These are phyloP conservation scores for Apamea sordens DNA, from an alignment of 2,888 invertebrate genomes.

Conservation along the genomic window DNA sequence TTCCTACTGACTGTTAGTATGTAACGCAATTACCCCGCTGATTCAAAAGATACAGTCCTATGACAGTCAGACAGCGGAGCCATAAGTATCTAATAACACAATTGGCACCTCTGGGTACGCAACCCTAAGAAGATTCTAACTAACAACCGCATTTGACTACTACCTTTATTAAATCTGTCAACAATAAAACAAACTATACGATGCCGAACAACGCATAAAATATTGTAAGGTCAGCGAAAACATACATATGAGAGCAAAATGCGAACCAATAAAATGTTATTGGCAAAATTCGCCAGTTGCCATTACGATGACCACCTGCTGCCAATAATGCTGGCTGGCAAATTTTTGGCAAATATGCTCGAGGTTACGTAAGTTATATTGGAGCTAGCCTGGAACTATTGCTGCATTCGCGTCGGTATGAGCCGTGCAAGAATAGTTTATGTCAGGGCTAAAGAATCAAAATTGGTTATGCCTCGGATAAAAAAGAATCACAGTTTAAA, in stretches of 20 bases:
- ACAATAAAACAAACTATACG: constrained; percentile 44
- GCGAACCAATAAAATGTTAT: constrained; percentile 55
- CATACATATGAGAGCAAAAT: constrained; percentile 35
- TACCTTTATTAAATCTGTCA: constrained; percentile 24
- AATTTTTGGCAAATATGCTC: constrained; percentile 25
- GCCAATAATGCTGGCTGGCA: constrained; percentile 35
- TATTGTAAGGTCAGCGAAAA: constrained; percentile 34
- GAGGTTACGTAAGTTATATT: not conserved
- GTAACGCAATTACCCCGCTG: too few species aligned
- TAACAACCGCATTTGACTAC: not conserved
- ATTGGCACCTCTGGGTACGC: not conserved
- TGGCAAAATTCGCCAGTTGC: constrained; percentile 54
- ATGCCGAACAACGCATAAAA: constrained; percentile 25
- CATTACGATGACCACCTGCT: constrained; percentile 52
- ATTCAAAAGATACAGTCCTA: too few species aligned
- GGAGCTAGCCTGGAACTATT: not conserved
- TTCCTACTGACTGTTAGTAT: too few species aligned
- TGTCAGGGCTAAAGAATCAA: not conserved
- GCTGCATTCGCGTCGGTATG: not conserved
- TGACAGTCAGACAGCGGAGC: too few species aligned
- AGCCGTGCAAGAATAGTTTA: not conserved
- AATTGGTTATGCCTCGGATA: too few species aligned
- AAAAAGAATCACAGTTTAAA: too few species aligned
- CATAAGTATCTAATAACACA: too few species aligned
- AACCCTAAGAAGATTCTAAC: not conserved